Evolutionary conservation across 1,140 invertebrate species (phyloP), one percentile per base, ranked within the genome.

Genomic region (Pogonomyrmex californicus): DNA sequence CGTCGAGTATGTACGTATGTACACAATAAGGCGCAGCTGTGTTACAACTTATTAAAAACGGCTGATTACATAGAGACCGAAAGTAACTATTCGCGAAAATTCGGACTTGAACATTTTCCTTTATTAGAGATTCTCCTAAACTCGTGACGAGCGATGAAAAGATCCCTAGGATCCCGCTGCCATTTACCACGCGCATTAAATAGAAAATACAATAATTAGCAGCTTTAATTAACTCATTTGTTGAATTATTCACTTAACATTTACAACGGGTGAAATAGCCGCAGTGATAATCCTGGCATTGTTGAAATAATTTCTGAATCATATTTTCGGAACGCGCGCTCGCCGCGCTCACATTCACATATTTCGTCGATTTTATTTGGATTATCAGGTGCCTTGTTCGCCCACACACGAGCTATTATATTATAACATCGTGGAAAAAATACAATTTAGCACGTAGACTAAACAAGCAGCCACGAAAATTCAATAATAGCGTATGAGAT

Each of bases 251-350:
- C 38, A n/a, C 47, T 68, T 44, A 81, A 30, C 4, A 56, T 54
- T 51, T 41, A n/a, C 33, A 6, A 9, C 38, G 51, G 6, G 4
- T 81, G n/a, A 70, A 81, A 58, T 33, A 56, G 51, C 23, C 58
- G 30, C 10, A 51, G 44, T n/a, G 44, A 38, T 81, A 70, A 70
- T 56, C 23, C 58, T 41, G 38, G 41, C 68, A 73, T 83, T 75
- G 54, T 58, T 56, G 60, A n/a, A 83, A 73, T 75, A 38, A 41
- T 71, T 71, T 60, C 47, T 17, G 30, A 47, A 83, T 70, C 9
- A 41, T 49, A 75, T 75, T 83, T 83, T 60, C 33, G 41, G 10
- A 47, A 73, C 12, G 12, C 33, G 54, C 17, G 54, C 6, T 0
- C 0, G 4, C 10, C 2, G 2, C 4, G 49, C 62, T 73, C 30